Percentiles rank a stretch among this genome's conserved stretches.
Conservation (phyloP, 2,888 invertebrate species). For the Agonopterix subpropinquella region DNA sequence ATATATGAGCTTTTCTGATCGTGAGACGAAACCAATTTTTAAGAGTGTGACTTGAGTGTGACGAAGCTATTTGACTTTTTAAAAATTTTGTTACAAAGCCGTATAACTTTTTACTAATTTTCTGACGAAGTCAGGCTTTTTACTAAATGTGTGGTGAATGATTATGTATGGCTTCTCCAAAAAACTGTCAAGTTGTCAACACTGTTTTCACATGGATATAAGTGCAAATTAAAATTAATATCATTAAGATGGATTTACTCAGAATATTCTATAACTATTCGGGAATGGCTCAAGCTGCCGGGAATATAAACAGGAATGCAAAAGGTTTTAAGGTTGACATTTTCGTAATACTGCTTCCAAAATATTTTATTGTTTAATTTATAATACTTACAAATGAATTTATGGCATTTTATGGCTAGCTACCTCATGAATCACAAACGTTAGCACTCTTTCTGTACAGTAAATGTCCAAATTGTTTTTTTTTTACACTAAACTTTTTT, state of each 20-base stretch:
- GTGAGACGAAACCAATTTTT: no score
- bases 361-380: slow-evolving; percentile 2
- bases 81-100: no score
- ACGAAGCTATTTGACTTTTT: no score
- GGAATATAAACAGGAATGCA: slow-evolving; percentile 33
- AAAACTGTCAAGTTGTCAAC: no score
- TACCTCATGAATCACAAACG: slow-evolving; percentile 69
- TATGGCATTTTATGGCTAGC: slow-evolving; percentile 75
- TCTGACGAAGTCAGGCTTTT: no score
- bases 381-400: slow-evolving; percentile 17
- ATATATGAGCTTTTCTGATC: no score
- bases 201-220: not conserved
- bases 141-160: no score
- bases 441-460: slow-evolving; percentile 57
- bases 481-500: slow-evolving; percentile 46
- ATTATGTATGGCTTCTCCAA: no score
- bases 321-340: slow-evolving; percentile 7
- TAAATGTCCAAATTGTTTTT: slow-evolving; percentile 37
- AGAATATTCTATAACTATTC: slow-evolving; percentile 3
- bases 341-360: slow-evolving; percentile 2
- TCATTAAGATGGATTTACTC: no score
- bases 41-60: no score
- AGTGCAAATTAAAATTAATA: no score
- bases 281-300: slow-evolving; percentile 25
- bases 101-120: no score